These are phyloP conservation scores for Seira musarum DNA, from an alignment of 2,888 invertebrate genomes.

Conservation along the genomic window DNA sequence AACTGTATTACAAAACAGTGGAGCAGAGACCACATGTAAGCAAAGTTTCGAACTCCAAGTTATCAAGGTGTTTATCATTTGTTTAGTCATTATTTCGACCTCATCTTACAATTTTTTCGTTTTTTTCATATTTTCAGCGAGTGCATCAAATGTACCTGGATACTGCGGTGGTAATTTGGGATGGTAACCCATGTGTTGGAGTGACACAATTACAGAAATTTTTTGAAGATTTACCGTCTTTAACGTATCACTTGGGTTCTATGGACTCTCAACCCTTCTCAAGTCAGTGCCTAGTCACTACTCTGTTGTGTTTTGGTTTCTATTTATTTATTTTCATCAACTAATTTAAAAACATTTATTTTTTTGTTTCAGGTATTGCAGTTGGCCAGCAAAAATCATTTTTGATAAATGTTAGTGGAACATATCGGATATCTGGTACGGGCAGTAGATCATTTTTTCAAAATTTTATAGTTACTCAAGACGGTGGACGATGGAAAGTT, in stretches of 20 bases:
- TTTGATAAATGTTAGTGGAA: slow-evolving; percentile 83
- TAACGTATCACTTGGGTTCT: slow-evolving; percentile 83
- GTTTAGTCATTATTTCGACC: background rate
- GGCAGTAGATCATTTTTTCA: slow-evolving; percentile 80
- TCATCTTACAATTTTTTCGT: background rate
- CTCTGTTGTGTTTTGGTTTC: too few species aligned
- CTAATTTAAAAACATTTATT: background rate
- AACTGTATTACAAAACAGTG: slow-evolving; percentile 89
- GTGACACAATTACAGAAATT: slow-evolving; percentile 89
- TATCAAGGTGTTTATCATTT: background rate
- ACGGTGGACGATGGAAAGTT: slow-evolving; percentile 94
- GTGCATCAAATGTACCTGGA: slow-evolving; percentile 88
- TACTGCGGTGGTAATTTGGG: slow-evolving; percentile 90
- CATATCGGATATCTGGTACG: slow-evolving; percentile 28
- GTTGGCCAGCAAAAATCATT: slow-evolving; percentile 86
- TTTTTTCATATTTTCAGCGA: slow-evolving; percentile 74
- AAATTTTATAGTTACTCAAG: slow-evolving; percentile 89
- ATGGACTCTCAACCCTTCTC: slow-evolving; percentile 90
- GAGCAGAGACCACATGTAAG: slow-evolving; percentile 88
- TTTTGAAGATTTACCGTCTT: slow-evolving; percentile 85
- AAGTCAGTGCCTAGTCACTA: too few species aligned
- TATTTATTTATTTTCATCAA: slow-evolving; percentile 35
- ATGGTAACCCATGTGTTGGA: slow-evolving; percentile 89
- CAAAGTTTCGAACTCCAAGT: too few species aligned
- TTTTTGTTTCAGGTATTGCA: slow-evolving; percentile 71